Evolutionary conservation across 2,888 invertebrate genomes (phyloP).

Genomic region (Bellardia bayeri): DNA sequence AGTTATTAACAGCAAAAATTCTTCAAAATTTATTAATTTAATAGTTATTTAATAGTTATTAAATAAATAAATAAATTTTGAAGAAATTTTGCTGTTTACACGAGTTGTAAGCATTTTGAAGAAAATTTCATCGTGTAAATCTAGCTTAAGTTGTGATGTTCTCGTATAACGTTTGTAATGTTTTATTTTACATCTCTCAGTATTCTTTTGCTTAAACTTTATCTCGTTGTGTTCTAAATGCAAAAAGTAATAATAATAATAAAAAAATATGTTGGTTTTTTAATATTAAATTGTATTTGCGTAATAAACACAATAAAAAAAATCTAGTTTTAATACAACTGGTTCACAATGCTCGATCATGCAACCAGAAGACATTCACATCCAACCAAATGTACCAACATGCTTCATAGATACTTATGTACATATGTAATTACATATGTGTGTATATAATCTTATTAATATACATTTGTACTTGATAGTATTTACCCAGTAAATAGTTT

Average conservation of each 20-base stretch:
- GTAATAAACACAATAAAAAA: conserved; percentile 51
- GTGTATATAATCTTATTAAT: neutral
- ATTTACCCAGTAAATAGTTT: conserved; percentile 14
- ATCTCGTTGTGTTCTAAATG: conserved; percentile 51
- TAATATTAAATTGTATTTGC: conserved; percentile 53
- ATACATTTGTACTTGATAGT: conserved; percentile 12
- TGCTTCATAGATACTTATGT: neutral
- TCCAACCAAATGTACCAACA: conserved; percentile 32
- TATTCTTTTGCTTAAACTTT: neutral
- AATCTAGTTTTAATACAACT: conserved; percentile 68
- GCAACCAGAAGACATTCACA: conserved; percentile 61
- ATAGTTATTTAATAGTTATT: too few relatives aligned
- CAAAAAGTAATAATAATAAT: conserved; percentile 27
- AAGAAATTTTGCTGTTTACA: too few relatives aligned
- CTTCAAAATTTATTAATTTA: too few relatives aligned
- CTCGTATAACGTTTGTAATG: conserved; percentile 18
- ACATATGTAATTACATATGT: neutral
- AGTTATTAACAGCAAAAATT: too few relatives aligned
- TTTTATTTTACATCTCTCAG: conserved; percentile 11
- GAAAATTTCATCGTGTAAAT: too few relatives aligned
- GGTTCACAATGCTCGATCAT: conserved; percentile 65
- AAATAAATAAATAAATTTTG: too few relatives aligned
- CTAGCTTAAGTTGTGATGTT: neutral
- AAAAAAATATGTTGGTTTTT: conserved; percentile 13
- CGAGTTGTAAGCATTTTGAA: too few relatives aligned